Evolutionary conservation across 2,797 vertebrate species (phyloP).

Genomic region (Rachycentron canadum): DNA sequence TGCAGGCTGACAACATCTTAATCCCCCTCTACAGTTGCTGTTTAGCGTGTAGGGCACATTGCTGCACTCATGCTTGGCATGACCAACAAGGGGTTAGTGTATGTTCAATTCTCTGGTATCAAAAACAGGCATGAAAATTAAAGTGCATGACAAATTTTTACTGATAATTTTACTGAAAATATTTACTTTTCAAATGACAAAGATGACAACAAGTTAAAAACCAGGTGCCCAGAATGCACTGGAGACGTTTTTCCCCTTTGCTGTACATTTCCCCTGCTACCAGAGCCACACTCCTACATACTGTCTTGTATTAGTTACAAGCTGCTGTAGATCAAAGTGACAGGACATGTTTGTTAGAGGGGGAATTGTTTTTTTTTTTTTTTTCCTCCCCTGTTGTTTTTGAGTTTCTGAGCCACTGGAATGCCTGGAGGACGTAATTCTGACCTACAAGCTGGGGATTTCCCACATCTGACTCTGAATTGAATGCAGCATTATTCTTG

Average conservation of each 20-base stretch:
- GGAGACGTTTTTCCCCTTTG: neutral
- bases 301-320: conserved; percentile 29
- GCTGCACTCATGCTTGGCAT: neutral
- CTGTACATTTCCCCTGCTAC: neutral
- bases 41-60: neutral
- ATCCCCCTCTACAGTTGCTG: neutral
- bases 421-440: conserved; percentile 72
- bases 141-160: neutral
- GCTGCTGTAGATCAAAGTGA: conserved; percentile 23
- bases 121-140: neutral
- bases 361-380: conserved; percentile 37
- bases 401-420: conserved; percentile 52
- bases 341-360: conserved; percentile 44
- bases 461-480: conserved; percentile 43
- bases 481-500: conserved; percentile 39
- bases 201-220: neutral
- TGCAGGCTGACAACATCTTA: neutral
- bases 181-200: neutral
- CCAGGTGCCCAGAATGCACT: neutral
- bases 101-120: neutral
- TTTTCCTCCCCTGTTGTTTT: conserved; percentile 28
- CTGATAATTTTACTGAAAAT: too few relatives aligned
- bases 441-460: conserved; percentile 46
- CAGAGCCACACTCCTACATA: conserved; percentile 9
- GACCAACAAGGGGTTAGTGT: neutral